phyloP scores from a whole-genome alignment of 2,888 invertebrate species.

The Megaustenia siamemsis region DNA sequence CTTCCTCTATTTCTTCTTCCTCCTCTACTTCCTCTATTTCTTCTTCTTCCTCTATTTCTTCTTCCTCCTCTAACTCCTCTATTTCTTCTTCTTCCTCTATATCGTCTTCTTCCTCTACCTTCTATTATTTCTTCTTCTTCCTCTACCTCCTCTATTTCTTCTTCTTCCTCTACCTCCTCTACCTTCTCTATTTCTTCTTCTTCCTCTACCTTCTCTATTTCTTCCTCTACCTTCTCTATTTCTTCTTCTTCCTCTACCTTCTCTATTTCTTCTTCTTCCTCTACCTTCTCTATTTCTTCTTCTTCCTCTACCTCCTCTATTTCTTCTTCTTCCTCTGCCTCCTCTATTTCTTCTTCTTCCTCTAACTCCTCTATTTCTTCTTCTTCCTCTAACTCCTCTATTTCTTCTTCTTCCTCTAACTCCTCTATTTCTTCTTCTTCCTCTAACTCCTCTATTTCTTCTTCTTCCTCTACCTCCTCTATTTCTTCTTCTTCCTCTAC shows the following conservation, averaged over 20 bases:
- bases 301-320: too few species aligned
- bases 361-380: not conserved
- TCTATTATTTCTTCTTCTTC: not conserved
- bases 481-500: not conserved
- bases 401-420: not conserved
- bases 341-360: not conserved
- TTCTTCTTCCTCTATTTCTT: too few species aligned
- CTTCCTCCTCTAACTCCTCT: too few species aligned
- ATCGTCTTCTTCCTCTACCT: not conserved
- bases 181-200: too few species aligned
- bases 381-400: too few species aligned
- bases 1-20: too few species aligned
- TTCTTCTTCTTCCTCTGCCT: not conserved
- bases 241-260: too few species aligned
- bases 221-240: not conserved
- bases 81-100: not conserved
- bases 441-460: too few species aligned
- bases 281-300: too few species aligned
- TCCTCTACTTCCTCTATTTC: too few species aligned
- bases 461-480: not conserved
- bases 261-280: too few species aligned
- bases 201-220: too few species aligned
- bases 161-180: slow-evolving; percentile 21
- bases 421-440: not conserved
- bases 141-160: not conserved